Conservation (phyloP, 1,140 invertebrate genomes). For the Oedothorax gibbosus region DNA sequence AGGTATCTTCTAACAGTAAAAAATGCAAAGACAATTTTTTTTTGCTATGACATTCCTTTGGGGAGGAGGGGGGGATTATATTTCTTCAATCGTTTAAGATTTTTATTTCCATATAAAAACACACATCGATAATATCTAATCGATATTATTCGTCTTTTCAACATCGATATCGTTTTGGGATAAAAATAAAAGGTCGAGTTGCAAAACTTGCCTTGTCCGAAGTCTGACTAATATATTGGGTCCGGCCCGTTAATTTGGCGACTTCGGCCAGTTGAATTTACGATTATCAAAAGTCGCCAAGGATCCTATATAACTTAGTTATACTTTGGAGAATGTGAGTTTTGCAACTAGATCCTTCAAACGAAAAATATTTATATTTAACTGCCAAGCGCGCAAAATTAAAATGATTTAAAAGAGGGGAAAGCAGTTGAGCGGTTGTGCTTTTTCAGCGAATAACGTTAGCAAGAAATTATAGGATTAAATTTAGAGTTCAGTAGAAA, state of each 20-base stretch:
- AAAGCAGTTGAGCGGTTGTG: conserved; percentile 38
- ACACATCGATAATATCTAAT: conserved; percentile 14
- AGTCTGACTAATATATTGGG: no score
- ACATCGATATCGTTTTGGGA: conserved; percentile 10
- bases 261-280: no score
- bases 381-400: neutral
- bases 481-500: no score
- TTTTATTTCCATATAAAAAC: conserved; percentile 6
- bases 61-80: neutral
- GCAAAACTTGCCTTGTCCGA: no score
- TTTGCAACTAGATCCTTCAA: no score
- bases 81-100: neutral
- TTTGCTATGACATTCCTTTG: neutral
- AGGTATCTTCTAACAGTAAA: conserved; percentile 23
- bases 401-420: conserved; percentile 3
- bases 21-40: conserved; percentile 21
- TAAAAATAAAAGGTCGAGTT: neutral
- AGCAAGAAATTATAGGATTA: neutral
- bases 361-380: no score
- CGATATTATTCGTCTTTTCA: neutral
- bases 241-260: no score
- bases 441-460: neutral
- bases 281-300: no score
- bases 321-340: no score
- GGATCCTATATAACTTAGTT: no score